Percentiles rank a stretch among this genome's conserved stretches.
Conservation (phyloP, 2,888 invertebrate species). For the Amphipoea oculea region DNA sequence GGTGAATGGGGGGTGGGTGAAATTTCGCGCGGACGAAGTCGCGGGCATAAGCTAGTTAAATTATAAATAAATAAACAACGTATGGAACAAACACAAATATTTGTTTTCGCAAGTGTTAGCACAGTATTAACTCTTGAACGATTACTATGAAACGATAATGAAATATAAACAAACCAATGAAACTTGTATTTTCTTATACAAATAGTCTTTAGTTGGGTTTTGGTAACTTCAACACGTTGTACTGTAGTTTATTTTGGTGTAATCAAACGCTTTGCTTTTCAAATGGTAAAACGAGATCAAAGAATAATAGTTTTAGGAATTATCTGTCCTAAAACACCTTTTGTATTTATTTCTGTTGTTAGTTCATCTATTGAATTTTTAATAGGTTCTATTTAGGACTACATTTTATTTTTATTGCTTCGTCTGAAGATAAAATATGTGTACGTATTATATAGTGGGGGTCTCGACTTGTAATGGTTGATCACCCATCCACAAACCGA, state of each 20-base stretch:
- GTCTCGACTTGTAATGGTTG: no score
- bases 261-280: not conserved
- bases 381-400: no score
- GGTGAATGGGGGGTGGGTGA: no score
- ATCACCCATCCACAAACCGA: no score
- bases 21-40: no score
- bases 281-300: not conserved
- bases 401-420: no score
- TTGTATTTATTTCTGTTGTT: not conserved
- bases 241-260: not conserved
- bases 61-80: slow-evolving; percentile 44
- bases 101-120: not conserved
- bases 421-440: no score
- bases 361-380: no score
- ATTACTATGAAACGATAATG: not conserved
- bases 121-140: not conserved
- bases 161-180: not conserved
- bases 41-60: not conserved
- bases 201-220: not conserved
- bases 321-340: not conserved
- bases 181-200: not conserved
- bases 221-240: not conserved
- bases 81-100: not conserved
- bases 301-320: not conserved
- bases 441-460: no score